phyloP scores from a whole-genome alignment of 2,888 invertebrate species.

The Chrysolina haemoptera region DNA sequence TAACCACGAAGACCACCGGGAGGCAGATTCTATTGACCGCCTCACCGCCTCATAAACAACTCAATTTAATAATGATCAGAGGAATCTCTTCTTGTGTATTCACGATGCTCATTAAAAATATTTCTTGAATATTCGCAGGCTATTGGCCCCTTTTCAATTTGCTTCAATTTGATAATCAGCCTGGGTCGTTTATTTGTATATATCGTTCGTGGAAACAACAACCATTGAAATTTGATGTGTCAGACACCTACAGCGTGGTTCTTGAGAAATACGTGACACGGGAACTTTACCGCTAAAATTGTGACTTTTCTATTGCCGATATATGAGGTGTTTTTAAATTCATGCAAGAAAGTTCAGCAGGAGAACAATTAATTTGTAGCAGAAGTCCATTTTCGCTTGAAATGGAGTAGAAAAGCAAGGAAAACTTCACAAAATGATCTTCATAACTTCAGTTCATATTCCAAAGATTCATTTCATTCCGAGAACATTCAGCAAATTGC shows the following conservation, averaged over 20 bases:
- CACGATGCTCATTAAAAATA: conserved; percentile 19
- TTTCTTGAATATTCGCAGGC: conserved; percentile 19
- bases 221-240: conserved; percentile 14
- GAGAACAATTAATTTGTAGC: too few species aligned
- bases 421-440: too few species aligned
- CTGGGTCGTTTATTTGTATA: conserved; percentile 1
- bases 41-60: conserved; percentile 2
- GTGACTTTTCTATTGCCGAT: background rate
- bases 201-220: conserved; percentile 10
- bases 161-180: conserved; percentile 6
- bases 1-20: conserved; percentile 18
- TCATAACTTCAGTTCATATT: too few species aligned
- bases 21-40: conserved; percentile 7
- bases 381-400: too few species aligned
- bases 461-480: too few species aligned
- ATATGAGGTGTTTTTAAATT: too few species aligned
- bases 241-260: conserved; percentile 18
- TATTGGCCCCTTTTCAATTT: conserved; percentile 16
- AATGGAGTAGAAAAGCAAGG: too few species aligned
- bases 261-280: conserved; percentile 11
- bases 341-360: too few species aligned
- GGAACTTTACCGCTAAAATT: conserved; percentile 10
- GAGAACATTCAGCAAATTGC: too few species aligned
- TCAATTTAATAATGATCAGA: conserved; percentile 1
- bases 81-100: conserved; percentile 15